These are phyloP conservation scores for Scolopax bukidnonensis DNA, from an alignment of 2,797 vertebrate genomes.

Conservation along the genomic window DNA sequence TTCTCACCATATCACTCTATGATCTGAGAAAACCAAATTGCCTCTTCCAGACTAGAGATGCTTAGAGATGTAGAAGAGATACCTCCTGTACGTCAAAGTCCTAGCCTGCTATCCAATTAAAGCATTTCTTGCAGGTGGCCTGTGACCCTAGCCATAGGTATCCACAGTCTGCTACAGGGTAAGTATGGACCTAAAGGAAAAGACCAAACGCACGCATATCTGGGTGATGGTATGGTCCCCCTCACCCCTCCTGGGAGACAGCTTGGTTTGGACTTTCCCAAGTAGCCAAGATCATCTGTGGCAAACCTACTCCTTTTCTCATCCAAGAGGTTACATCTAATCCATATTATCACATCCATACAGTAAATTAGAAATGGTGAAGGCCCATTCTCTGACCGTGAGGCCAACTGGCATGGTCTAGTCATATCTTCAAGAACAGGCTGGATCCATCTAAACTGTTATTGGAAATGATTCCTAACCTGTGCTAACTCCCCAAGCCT, in stretches of 20 bases:
- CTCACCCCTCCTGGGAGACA: background rate
- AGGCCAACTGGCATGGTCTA: background rate
- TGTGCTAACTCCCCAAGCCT: background rate
- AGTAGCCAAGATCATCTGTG: background rate
- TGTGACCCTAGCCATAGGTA: background rate
- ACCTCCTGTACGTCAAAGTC: background rate
- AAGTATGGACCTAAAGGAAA: background rate
- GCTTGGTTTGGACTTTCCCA: background rate
- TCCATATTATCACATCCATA: background rate
- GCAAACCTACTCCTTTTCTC: background rate
- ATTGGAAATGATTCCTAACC: background rate
- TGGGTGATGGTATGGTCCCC: background rate
- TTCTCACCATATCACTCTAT: background rate
- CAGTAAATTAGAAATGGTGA: background rate
- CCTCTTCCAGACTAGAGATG: background rate
- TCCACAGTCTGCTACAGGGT: background rate
- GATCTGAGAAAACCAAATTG: background rate
- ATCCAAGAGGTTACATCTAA: background rate
- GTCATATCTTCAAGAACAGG: background rate
- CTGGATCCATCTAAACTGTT: background rate
- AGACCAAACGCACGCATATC: background rate
- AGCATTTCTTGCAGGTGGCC: background rate
- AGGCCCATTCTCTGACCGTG: background rate
- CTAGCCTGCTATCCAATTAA: background rate
- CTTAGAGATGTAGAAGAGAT: background rate